These are phyloP conservation scores for Cosmia pyralina DNA, from an alignment of 2,888 invertebrate genomes.

Conservation along the genomic window DNA sequence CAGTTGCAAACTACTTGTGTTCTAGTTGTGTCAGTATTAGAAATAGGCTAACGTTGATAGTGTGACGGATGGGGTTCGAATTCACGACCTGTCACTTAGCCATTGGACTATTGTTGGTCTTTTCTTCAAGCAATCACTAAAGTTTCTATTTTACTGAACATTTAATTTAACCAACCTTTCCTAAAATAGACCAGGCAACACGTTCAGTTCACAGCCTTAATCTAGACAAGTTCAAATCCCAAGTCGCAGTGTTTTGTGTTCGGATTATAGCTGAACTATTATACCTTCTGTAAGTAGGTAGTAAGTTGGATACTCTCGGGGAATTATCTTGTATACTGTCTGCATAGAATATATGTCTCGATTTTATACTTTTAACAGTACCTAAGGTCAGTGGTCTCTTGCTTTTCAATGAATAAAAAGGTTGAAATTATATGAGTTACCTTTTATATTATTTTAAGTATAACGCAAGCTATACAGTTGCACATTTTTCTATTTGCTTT, in stretches of 20 bases:
- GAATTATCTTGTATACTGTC: conserved; percentile 15
- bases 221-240: conserved; percentile 42
- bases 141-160: neutral
- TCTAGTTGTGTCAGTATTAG: neutral
- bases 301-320: conserved; percentile 30
- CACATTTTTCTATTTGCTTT: neutral
- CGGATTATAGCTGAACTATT: conserved; percentile 19
- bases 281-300: conserved; percentile 7
- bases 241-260: conserved; percentile 32
- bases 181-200: conserved; percentile 1
- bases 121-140: neutral
- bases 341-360: neutral
- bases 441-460: neutral
- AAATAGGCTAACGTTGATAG: neutral
- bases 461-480: neutral
- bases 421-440: no score
- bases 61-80: neutral
- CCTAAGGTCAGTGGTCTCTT: neutral
- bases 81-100: neutral
- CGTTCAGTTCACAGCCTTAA: conserved; percentile 10
- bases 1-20: no score
- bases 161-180: neutral
- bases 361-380: neutral
- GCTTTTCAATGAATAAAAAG: neutral
- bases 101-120: neutral